A percentile compares a stretch with the other conserved stretches of the same genome.
Evolutionary conservation across 2,113 vertebrate genomes (phyloP).

Genomic region (Aleadryas rufinucha): DNA sequence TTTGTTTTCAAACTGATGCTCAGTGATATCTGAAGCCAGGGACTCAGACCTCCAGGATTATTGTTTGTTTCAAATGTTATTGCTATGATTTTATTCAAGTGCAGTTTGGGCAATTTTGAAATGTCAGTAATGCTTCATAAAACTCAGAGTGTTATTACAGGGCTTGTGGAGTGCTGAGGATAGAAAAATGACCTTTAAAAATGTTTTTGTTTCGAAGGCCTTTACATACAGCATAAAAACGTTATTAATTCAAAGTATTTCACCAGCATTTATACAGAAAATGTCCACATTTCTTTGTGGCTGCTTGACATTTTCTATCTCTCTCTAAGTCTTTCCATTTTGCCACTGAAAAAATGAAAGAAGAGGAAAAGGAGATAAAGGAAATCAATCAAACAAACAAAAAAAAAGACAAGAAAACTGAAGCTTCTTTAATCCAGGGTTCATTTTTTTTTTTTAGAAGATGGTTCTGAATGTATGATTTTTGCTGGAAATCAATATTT

Average conservation of each 20-base stretch:
- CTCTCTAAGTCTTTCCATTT: not conserved
- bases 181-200: not conserved
- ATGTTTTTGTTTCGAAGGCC: not conserved
- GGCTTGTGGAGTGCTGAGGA: not conserved
- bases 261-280: not conserved
- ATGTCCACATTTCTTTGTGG: not conserved
- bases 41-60: not conserved
- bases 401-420: not conserved
- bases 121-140: not conserved
- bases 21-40: not conserved
- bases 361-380: not conserved
- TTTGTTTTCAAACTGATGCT: not conserved
- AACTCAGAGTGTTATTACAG: not conserved
- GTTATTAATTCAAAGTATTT: not conserved
- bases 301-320: not conserved
- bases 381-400: not conserved
- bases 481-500: not conserved
- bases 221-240: not conserved
- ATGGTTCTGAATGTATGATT: not conserved
- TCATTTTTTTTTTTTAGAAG: not conserved
- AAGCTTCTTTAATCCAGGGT: not conserved
- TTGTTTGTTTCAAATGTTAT: not conserved
- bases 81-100: not conserved
- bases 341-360: not conserved
- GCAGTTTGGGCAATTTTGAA: not conserved